phyloP scores from a whole-genome alignment of 2,113 vertebrate species.

The Puntigrus tetrazona region DNA sequence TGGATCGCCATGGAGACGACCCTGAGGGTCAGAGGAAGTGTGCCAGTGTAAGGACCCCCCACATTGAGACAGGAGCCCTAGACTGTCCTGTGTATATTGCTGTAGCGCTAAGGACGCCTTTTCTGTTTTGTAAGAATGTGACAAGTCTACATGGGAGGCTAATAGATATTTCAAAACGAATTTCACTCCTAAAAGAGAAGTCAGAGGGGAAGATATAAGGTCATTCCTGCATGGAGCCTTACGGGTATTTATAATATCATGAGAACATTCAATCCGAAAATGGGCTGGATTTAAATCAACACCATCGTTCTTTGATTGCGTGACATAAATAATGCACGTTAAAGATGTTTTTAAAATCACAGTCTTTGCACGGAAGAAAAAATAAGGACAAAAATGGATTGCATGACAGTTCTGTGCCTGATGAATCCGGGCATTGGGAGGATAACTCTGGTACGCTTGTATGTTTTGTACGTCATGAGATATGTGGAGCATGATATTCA shows the following conservation, averaged over 20 bases:
- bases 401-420: no score
- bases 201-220: background rate
- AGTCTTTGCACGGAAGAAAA: no score
- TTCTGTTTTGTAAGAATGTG: slow-evolving; percentile 6
- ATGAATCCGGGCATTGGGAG: no score
- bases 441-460: no score
- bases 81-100: background rate
- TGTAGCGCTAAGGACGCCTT: background rate
- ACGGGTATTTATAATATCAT: background rate
- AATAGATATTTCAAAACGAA: background rate
- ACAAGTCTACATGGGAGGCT: background rate
- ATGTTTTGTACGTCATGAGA: no score
- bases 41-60: slow-evolving; percentile 46
- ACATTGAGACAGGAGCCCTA: slow-evolving; percentile 11
- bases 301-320: background rate
- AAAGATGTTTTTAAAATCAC: no score
- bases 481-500: no score
- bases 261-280: background rate
- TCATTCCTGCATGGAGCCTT: background rate
- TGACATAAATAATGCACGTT: slow-evolving; percentile 2
- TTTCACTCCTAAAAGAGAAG: background rate
- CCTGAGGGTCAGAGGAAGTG: slow-evolving; percentile 46
- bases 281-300: background rate
- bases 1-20: slow-evolving; percentile 26
- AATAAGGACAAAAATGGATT: no score